Base-by-base conservation (phyloP, 2,797 vertebrate species). In the Odontamblyopus rebecca region DNA sequence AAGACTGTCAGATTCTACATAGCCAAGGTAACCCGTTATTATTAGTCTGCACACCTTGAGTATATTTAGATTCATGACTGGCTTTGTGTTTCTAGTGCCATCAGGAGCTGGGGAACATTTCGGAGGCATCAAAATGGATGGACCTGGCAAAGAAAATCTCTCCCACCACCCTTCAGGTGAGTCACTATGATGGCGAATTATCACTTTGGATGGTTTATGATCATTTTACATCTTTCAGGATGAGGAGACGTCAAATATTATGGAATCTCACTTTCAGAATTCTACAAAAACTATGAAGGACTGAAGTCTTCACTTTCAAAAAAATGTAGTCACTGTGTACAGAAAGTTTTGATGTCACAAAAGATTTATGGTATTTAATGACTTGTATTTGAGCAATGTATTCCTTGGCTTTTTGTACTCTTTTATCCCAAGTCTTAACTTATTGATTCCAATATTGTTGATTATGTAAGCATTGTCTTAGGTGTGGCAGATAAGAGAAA, bases 1-100 rank as follows among this genome's bases (percentile, higher is more conserved):
- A 97, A 94, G 93, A 90, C 92, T 0, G 94, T 94, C 70, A 93
- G 96, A 67, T 91, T 98, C 7, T 96, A 96, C 90, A 97, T 98
- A 69, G 95, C 96, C 41, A 98, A 97, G 96, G 97, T 99, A 94
- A 92, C 13, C 35, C 35, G 0, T 35, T 9, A 6, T 23, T 6
- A 23, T 44, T 26, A 44, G 61, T 44, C 61, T 41, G 9, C 35
- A 44, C 11, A 35, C 29, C 18, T 9, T 9, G 18, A 38, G 32
- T 63, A 15, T n/a, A 41, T 23, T 63, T 13, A 23, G 35, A 19
- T 12, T 63, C 9, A 7, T 54, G 51, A 53, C 11, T 56, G 61
- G 11, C 13, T 2, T 19, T 54, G 23, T 26, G 7, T 78, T 71
- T 19, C 0, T 71, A 99, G 97, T 98, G 97, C 91, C 96, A 97